Percentiles rank a stretch among this genome's conserved stretches.
These are phyloP conservation scores for Sipha maydis DNA, from an alignment of 2,888 invertebrate species.

Conservation along the genomic window DNA sequence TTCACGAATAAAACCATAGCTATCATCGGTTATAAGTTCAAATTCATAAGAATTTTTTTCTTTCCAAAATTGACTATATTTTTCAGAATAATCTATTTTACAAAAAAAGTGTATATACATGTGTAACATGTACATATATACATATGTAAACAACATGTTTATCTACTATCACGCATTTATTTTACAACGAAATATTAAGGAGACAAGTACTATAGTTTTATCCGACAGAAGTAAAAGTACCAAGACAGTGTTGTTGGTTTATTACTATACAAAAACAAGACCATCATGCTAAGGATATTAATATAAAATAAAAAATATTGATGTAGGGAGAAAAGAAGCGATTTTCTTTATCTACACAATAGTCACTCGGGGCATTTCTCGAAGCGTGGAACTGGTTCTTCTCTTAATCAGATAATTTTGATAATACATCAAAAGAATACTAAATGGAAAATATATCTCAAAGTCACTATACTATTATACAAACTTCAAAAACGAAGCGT, in stretches of 20 bases:
- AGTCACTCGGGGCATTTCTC: neutral
- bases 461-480: neutral
- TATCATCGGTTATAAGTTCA: neutral
- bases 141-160: too few relatives aligned
- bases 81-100: neutral
- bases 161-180: too few relatives aligned
- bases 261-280: too few relatives aligned
- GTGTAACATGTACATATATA: neutral
- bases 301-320: too few relatives aligned
- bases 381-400: neutral
- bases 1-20: neutral
- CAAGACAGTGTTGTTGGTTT: constrained; percentile 31
- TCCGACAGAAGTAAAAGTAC: neutral
- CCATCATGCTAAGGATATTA: too few relatives aligned
- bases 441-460: constrained; percentile 14
- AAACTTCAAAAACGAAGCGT: neutral
- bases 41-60: neutral
- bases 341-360: neutral
- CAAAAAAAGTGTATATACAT: neutral
- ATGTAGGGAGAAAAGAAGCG: neutral
- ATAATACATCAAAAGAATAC: neutral
- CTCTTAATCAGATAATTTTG: constrained; percentile 23
- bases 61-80: neutral
- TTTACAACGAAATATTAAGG: too few relatives aligned
- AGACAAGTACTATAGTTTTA: constrained; percentile 14